Base-by-base conservation (phyloP, 92 coral and sea anemone genomes). In the Paramuricea clavata region DNA sequence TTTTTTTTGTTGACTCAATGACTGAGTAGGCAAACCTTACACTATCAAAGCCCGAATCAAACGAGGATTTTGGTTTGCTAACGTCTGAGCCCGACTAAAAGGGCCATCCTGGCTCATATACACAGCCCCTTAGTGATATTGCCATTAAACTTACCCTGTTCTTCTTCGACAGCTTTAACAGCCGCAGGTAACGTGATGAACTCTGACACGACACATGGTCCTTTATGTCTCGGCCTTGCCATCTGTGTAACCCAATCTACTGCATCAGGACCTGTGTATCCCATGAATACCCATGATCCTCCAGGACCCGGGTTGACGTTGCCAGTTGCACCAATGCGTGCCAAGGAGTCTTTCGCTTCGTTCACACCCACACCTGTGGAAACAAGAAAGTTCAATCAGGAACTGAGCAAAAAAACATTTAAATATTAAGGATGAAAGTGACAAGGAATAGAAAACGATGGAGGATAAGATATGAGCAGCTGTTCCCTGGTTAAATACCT, bases 231-330 rank as follows among this genome's bases (percentile, higher is more conserved):
- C 44, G 95, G 91, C 5, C 92, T 76, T 3, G 93, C 89, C 39
- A 90, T 82, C 35, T 92, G 91, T 68, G 93, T 94, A 39, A 95
- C 94, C 99, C 99, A 97, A 74, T 94, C 93, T 26, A 91, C 92
- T 16, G 74, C 81, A 80, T 94, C 99, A 13, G 99, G 99, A 12
- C 99, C 99, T 11, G 99, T 97, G 90, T 97, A 97, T 41, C 99
- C 99, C 56, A 90, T 91, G 52, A 94, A 97, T 36, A 95, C 95
- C 99, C 99, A 97, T 10, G 99, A 97, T 12, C 96, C 99, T 54
- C 95, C 98, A 92, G 92, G 95, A 34, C 99, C 99, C 23, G 99
- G 99, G 65, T 97, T 97, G 13, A 90, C 94, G 87, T 97, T 97
- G 28, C 99, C 99, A 19, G 94, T 83, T 23, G 92, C 98, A 16